phyloP scores from a whole-genome alignment of 2,888 invertebrate species.

The Eristalinus aeneus region DNA sequence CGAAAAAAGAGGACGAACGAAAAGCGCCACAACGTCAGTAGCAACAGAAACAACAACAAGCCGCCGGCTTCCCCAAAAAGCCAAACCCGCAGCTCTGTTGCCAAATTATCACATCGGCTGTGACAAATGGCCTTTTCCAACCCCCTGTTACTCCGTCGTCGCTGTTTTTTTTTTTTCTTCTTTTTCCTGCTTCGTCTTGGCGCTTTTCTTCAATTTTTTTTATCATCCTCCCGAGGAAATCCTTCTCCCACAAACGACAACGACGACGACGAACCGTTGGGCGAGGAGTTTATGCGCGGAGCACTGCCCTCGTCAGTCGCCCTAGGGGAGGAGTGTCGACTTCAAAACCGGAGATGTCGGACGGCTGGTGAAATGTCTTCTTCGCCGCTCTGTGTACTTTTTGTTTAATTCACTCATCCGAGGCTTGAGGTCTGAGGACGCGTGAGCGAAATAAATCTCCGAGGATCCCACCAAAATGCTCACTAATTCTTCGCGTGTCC shows the following conservation, averaged over 20 bases:
- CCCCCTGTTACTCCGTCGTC: constrained; percentile 23
- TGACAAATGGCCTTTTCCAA: constrained; percentile 65
- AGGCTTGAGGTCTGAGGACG: constrained; percentile 31
- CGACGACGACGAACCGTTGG: constrained; percentile 7
- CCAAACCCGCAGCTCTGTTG: constrained; percentile 39
- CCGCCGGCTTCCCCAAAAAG: background rate
- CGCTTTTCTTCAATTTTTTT: background rate
- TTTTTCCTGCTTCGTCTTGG: background rate
- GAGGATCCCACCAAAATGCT: constrained; percentile 56
- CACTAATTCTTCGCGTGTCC: constrained; percentile 62
- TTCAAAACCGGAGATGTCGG: constrained; percentile 18
- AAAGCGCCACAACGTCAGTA: background rate
- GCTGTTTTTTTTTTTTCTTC: background rate
- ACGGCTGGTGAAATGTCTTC: background rate
- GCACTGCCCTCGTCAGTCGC: constrained; percentile 25
- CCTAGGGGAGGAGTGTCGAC: constrained; percentile 23
- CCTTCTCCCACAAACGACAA: constrained; percentile 32
- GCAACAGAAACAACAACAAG: constrained; percentile 19
- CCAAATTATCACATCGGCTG: constrained; percentile 70
- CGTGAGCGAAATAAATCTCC: constrained; percentile 44
- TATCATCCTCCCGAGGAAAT: constrained; percentile 53
- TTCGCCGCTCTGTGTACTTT: constrained; percentile 6
- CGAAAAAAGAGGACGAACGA: background rate
- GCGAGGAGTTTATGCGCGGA: constrained; percentile 51
- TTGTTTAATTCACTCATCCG: constrained; percentile 57